Base-by-base conservation (phyloP, 2,888 invertebrate genomes). In the Eucriotettix oculatus region DNA sequence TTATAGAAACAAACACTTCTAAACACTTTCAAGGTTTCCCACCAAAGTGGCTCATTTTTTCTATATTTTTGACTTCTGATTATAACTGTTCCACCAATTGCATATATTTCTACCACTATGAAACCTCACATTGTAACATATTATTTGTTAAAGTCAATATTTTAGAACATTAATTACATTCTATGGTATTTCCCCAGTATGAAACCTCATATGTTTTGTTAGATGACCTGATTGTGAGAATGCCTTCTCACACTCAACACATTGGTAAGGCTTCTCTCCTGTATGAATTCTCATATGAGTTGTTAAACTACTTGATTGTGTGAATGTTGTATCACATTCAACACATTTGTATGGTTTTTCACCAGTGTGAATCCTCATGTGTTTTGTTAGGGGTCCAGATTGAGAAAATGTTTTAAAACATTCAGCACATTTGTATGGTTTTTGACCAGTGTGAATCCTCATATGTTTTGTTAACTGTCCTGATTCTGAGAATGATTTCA, bases 371-470 rank as follows among this genome's bases (percentile, higher is more conserved):
- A 58, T 53, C 10, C 55, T 48, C 59, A 58, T 57, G 56, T 72
- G 72, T 40, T 71, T 72, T 9, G 68, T 62, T 68, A 72, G 68
- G 17, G 71, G 71, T 58, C 69, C 69, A 58, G 71, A 71, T 58
- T 72, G 71, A 1, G 68, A 67, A 58, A 72, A 73, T 9, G 65
- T 63, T 60, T 66, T 66, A 12, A 64, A 65, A 57, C 72, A 72
- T 1, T 65, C 64, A 14, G 62, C 63, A 54, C 72, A 73, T 5
- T 62, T 58, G 60, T 68, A 72, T 1, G 71, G 70, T 54, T 69
- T 70, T 16, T 68, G 64, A 0, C 71, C 71, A 1, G 71, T 71
- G 57, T 72, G 72, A 16, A 67, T 69, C 57, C 71, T 68, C 54
- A 69, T 67, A 60, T 72, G 71, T 11, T 71, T 67, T 14, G 59